Percentiles rank a stretch among this genome's conserved stretches.
Evolutionary conservation across 1,140 invertebrate species (phyloP).

Genomic region (Archivesica marissinica): DNA sequence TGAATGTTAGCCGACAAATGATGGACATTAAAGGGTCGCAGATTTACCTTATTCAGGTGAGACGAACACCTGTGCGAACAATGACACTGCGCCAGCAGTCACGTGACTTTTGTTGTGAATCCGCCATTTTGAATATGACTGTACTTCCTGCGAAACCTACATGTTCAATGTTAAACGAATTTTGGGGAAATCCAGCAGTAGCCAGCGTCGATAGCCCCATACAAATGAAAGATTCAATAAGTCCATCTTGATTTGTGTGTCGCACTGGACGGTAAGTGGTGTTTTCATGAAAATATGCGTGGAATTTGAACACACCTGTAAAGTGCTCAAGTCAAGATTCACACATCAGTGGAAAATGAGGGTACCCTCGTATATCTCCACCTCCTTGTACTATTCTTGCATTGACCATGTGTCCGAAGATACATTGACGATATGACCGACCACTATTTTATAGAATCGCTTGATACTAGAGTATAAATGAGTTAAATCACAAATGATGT

Average conservation of each 20-base stretch:
- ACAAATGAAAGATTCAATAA: constrained; percentile 46
- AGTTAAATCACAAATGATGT: too few relatives aligned
- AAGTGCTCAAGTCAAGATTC: neutral
- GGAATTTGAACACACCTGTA: constrained; percentile 54
- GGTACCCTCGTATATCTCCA: neutral
- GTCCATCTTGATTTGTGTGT: constrained; percentile 18
- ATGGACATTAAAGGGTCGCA: neutral
- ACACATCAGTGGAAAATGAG: constrained; percentile 25
- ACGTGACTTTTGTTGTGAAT: constrained; percentile 69
- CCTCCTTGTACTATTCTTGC: neutral
- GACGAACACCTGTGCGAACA: constrained; percentile 39
- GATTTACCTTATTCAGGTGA: constrained; percentile 41
- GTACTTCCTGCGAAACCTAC: constrained; percentile 66
- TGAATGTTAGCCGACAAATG: neutral
- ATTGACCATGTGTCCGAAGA: neutral
- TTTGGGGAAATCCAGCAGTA: neutral
- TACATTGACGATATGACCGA: neutral
- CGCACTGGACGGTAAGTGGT: constrained; percentile 37
- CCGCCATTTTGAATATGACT: constrained; percentile 67
- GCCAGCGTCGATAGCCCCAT: neutral
- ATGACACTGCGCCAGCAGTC: constrained; percentile 49
- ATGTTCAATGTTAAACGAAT: neutral
- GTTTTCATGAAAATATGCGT: constrained; percentile 33
- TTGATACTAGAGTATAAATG: neutral
- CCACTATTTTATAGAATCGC: neutral